Evolutionary conservation across 2,113 vertebrate genomes (phyloP).

Genomic region (Cephalopholis sonnerati): DNA sequence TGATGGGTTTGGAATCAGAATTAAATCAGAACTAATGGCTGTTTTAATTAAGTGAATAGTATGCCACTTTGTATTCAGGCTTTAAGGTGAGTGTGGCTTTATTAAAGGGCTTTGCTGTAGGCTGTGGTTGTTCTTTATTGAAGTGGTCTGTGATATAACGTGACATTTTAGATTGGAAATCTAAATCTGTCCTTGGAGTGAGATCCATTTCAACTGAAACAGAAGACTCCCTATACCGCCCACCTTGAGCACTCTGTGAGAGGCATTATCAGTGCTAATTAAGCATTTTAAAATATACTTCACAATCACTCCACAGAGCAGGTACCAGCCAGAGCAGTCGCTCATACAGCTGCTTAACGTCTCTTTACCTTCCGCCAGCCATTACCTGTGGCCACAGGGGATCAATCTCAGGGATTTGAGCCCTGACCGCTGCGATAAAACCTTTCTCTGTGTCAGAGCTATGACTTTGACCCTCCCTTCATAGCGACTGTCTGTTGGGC

Average conservation of each 20-base stretch:
- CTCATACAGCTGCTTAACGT: conserved; percentile 38
- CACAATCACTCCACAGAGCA: not conserved
- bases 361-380: conserved; percentile 40
- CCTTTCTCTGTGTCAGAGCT: conserved; percentile 33
- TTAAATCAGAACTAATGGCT: conserved; percentile 13
- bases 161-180: conserved; percentile 49
- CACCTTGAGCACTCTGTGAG: not conserved
- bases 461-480: conserved; percentile 61
- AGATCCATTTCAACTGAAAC: conserved; percentile 25
- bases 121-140: conserved; percentile 15
- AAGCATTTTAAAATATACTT: conserved; percentile 30
- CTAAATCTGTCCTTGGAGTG: conserved; percentile 20
- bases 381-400: conserved; percentile 49
- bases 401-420: conserved; percentile 60
- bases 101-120: conserved; percentile 3
- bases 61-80: not conserved
- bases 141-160: conserved; percentile 26
- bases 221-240: conserved; percentile 10
- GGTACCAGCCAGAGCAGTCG: conserved; percentile 1
- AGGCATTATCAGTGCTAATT: conserved; percentile 52
- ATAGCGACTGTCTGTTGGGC: not conserved
- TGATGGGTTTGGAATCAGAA: not conserved
- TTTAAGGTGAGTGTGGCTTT: not conserved
- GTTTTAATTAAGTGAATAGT: conserved; percentile 20
- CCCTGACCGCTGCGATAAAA: conserved; percentile 48